Evolutionary conservation across 1,140 invertebrate species (phyloP).

Genomic region (Vanessa tameamea): DNA sequence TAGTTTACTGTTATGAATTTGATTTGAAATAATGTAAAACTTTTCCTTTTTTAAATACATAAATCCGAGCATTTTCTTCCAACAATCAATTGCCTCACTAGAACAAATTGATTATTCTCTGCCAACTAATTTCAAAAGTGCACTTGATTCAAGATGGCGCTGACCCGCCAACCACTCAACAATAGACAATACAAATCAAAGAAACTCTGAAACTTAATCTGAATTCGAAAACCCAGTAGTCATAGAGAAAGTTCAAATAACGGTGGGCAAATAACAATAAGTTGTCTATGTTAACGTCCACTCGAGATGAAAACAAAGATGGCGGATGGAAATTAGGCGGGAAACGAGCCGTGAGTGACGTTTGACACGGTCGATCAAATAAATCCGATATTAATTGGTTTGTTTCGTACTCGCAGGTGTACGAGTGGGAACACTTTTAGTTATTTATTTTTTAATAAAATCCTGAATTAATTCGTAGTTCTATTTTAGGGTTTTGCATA

Average conservation of each 20-base stretch:
- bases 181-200: conserved; percentile 58
- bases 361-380: conserved; percentile 33
- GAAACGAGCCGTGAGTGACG: conserved; percentile 39
- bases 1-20: too few species aligned
- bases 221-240: conserved; percentile 57
- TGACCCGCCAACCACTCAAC: conserved; percentile 49
- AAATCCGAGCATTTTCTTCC: conserved; percentile 5
- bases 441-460: neutral
- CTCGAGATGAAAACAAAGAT: conserved; percentile 45
- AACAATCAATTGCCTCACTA: conserved; percentile 32
- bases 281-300: conserved; percentile 36
- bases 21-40: too few species aligned
- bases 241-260: conserved; percentile 56
- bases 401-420: conserved; percentile 31
- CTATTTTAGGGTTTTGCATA: too few species aligned
- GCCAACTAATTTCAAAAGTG: conserved; percentile 59
- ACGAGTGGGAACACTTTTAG: conserved; percentile 9
- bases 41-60: neutral
- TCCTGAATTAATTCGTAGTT: neutral
- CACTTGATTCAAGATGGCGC: conserved; percentile 56
- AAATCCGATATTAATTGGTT: conserved; percentile 42
- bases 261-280: conserved; percentile 45
- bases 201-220: conserved; percentile 59
- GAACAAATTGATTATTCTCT: conserved; percentile 40
- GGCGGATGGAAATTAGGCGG: conserved; percentile 47